A percentile compares a stretch with the other conserved stretches of the same genome.
These are phyloP conservation scores for Chamaea fasciata DNA, from an alignment of 2,113 vertebrate species.

Conservation along the genomic window DNA sequence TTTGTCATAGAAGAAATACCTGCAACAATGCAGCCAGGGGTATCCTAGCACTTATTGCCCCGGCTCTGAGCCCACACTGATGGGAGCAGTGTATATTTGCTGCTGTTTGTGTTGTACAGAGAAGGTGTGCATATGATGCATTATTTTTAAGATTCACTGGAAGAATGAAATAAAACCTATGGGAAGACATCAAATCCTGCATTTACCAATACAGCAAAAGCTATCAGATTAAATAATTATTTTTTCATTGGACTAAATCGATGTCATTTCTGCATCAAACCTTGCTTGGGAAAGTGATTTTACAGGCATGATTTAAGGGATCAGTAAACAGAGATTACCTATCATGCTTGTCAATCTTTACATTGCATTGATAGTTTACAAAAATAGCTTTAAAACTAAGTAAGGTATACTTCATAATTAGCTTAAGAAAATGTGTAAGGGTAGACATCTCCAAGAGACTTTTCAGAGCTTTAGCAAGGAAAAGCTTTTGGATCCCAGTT, in stretches of 20 bases:
- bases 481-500: not conserved
- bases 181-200: not conserved
- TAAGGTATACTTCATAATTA: not conserved
- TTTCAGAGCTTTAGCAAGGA: not conserved
- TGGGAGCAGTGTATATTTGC: not conserved
- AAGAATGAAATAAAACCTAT: not conserved
- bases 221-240: not conserved
- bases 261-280: not conserved
- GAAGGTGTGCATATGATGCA: not conserved
- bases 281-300: not conserved
- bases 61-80: not conserved
- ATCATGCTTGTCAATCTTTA: not conserved
- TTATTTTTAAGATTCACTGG: not conserved
- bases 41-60: not conserved
- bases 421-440: not conserved
- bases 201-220: not conserved
- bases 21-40: not conserved
- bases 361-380: not conserved
- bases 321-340: not conserved
- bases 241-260: not conserved
- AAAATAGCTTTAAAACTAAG: not conserved
- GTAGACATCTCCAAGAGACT: not conserved
- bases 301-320: not conserved
- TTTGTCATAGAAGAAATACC: not conserved
- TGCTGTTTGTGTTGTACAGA: not conserved